A percentile compares a stretch with the other conserved stretches of the same genome.
These are phyloP conservation scores for Ibidorhyncha struthersii DNA, from an alignment of 2,113 vertebrate genomes.

Conservation along the genomic window DNA sequence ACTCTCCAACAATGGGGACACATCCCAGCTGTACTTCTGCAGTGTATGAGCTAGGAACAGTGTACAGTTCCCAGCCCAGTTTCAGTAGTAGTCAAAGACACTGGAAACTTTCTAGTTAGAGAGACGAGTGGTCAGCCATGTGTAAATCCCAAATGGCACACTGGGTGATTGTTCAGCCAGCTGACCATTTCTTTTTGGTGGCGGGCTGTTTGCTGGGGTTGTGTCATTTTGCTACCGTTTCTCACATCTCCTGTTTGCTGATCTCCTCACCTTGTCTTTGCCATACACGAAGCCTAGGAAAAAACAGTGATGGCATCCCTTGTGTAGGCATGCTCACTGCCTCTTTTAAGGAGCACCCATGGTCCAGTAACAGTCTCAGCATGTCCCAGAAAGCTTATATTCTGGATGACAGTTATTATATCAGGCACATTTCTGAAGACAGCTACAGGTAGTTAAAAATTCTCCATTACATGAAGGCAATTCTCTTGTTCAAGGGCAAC, in stretches of 20 bases:
- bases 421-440: neutral
- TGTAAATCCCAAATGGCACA: neutral
- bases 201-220: neutral
- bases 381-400: neutral
- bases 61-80: neutral
- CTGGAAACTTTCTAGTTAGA: neutral
- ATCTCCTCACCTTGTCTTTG: neutral
- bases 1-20: neutral
- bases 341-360: neutral
- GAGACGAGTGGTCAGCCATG: neutral
- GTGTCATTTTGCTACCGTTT: neutral
- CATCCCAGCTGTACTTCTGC: neutral
- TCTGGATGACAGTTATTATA: neutral
- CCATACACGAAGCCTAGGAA: neutral
- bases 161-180: neutral
- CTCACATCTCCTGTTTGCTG: neutral
- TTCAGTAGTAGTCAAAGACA: neutral
- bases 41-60: neutral
- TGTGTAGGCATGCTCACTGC: neutral
- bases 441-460: neutral
- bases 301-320: neutral
- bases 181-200: neutral
- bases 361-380: neutral
- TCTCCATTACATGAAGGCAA: neutral
- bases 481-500: neutral